Conservation (phyloP, 2,888 invertebrate genomes). For the Megalurothrips usitatus region DNA sequence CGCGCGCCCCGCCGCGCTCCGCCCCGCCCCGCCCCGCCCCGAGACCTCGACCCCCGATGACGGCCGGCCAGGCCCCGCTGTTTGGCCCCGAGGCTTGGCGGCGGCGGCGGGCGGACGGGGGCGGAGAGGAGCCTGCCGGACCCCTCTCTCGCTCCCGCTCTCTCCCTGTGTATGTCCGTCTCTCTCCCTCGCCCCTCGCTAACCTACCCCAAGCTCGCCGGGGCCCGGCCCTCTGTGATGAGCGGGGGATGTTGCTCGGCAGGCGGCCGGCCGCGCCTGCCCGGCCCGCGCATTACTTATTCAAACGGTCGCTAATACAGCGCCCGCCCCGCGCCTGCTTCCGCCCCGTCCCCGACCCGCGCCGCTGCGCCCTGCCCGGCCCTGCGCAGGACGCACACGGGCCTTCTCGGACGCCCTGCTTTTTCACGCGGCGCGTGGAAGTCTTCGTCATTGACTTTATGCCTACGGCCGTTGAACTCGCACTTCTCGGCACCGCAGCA, state of each 20-base stretch:
- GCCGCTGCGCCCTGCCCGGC: neutral
- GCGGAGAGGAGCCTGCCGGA: neutral
- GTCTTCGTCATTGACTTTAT: too few species aligned
- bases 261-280: neutral
- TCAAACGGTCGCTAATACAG: neutral
- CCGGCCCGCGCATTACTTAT: neutral
- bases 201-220: neutral
- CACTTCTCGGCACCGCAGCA: too few species aligned
- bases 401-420: too few species aligned
- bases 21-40: too few species aligned
- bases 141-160: neutral
- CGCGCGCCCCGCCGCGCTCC: too few species aligned
- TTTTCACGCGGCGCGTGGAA: too few species aligned
- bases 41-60: neutral
- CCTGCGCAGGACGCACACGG: too few species aligned
- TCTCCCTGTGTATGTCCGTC: too few species aligned
- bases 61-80: neutral
- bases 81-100: neutral
- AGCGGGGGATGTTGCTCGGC: neutral
- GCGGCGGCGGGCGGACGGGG: neutral
- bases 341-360: neutral
- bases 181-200: neutral
- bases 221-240: neutral
- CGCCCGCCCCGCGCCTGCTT: neutral
- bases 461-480: too few species aligned